Evolutionary conservation across 2,797 vertebrate species (phyloP).

Genomic region (Propithecus deckenii): DNA sequence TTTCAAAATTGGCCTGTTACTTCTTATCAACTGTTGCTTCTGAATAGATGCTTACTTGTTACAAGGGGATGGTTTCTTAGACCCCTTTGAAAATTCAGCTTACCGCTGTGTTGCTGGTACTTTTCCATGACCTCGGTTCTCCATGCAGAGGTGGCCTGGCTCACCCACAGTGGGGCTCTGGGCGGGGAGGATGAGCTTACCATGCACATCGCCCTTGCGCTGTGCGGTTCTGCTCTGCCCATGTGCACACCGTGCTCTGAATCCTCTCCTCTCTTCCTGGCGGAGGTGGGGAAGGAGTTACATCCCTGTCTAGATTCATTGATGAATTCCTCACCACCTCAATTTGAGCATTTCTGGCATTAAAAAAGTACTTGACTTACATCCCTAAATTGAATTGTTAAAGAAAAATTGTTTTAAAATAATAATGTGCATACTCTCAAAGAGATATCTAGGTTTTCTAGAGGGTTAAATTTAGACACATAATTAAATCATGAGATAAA

Average conservation of each 20-base stretch:
- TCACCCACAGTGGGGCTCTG: accelerated
- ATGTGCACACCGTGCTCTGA: accelerated
- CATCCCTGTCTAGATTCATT: neutral
- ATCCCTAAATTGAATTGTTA: neutral
- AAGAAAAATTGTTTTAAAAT: conserved; percentile 16
- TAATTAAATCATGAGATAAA: neutral
- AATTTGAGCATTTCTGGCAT: neutral
- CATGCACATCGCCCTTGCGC: accelerated
- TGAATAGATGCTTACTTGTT: conserved; percentile 40
- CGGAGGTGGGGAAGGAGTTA: neutral
- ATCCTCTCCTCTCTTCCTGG: neutral
- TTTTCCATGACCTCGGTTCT: neutral
- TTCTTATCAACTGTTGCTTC: neutral
- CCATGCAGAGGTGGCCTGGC: neutral
- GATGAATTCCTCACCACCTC: neutral
- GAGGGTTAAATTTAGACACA: neutral
- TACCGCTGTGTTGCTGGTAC: neutral
- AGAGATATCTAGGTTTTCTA: neutral
- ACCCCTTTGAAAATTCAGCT: neutral
- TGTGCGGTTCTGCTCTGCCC: neutral
- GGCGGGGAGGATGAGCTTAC: neutral
- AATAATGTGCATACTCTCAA: neutral
- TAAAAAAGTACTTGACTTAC: neutral
- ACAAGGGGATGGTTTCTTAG: neutral
- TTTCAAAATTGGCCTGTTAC: neutral